These are phyloP conservation scores for Toxotes lorentzi DNA, from an alignment of 2,797 vertebrate species.

Conservation along the genomic window DNA sequence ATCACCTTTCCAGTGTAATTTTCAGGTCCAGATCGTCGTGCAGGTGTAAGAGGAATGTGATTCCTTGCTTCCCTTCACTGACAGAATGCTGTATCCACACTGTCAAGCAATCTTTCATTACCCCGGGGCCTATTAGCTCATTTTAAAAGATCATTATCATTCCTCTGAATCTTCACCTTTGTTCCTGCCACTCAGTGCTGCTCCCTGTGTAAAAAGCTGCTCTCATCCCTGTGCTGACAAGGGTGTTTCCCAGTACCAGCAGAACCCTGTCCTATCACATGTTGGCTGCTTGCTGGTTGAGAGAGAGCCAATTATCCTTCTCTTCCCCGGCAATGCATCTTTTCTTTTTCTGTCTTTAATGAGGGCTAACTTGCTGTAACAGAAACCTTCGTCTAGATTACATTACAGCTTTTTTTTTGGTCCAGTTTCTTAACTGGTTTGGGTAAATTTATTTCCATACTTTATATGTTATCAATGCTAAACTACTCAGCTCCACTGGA, in stretches of 20 bases:
- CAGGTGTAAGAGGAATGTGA: not conserved
- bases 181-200: constrained; percentile 57
- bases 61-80: not conserved
- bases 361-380: constrained; percentile 45
- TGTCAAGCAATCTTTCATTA: constrained; percentile 43
- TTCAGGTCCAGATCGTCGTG: not conserved
- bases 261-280: constrained; percentile 46
- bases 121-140: constrained; percentile 8
- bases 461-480: not conserved
- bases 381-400: constrained; percentile 8
- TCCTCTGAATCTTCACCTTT: constrained; percentile 56
- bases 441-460: not conserved
- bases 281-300: constrained; percentile 27
- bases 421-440: not conserved
- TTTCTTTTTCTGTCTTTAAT: constrained; percentile 38
- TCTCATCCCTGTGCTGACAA: constrained; percentile 59
- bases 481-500: not conserved
- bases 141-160: constrained; percentile 62
- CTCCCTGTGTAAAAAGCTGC: constrained; percentile 60
- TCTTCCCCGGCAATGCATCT: constrained; percentile 14
- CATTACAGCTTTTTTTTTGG: not conserved
- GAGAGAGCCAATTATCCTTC: constrained; percentile 62
- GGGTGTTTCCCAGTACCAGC: constrained; percentile 58
- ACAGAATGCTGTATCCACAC: constrained; percentile 18
- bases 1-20: not conserved